Base-by-base conservation (phyloP, 2,888 invertebrate species). In the Loripinus fragilis region DNA sequence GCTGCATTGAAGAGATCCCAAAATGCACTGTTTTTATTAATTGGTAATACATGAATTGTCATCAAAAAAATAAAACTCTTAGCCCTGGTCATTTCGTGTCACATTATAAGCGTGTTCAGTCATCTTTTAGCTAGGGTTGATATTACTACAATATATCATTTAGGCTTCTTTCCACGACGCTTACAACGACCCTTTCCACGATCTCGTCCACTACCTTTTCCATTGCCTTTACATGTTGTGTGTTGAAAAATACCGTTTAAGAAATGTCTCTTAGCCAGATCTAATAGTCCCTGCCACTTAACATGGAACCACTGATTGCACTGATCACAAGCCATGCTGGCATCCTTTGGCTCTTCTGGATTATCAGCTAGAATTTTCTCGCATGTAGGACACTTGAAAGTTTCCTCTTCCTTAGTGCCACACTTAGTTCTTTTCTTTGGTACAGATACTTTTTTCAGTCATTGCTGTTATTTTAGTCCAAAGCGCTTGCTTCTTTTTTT, bases 241-340 rank as follows among this genome's bases (percentile, higher is more conserved):
- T n/a, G n/a, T n/a, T n/a, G n/a, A 20, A 25, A 55, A 2, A 8
- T 23, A 25, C 55, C 23, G 23, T 25, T 55, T 23, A 28, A 55
- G 28, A 17, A 25, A 55, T 5, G 12, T 28, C 28, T 3, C 28
- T 55, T 55, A 7, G 23, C 55, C 8, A 25, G 12, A 25, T 28
- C 55, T 28, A 2, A 10, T 7, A 55, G 55, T 28, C 30, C 30
- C 20, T 28, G 28, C 8, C 55, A 55, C 8, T 55, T 55, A 28
- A 55, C 23, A 28, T 55, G 55, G 20, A 55, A 55, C 55, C 55
- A 55, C 28, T 55, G 25, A 20, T 55, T 55, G 55, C 55, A 55
- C 20, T 7, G 15, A 28, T 55, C 55, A 25, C 28, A 55, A 55
- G 28, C 25, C 5, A 55, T 55, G 17, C 55, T 55, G 28, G 25